Conservation (phyloP, 2,113 vertebrate species). For the Hoplias malabaricus region DNA sequence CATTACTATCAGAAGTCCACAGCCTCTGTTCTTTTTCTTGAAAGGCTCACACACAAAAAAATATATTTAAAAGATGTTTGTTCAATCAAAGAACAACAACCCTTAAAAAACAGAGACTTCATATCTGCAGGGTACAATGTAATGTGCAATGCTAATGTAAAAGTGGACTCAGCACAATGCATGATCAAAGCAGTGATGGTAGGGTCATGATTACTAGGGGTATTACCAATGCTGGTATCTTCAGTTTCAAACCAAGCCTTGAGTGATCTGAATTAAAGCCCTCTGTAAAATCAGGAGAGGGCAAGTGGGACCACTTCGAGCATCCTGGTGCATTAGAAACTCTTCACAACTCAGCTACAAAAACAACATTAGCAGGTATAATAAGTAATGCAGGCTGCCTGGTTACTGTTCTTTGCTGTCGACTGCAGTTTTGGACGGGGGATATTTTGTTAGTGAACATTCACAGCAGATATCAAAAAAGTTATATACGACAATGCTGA, state of each 20-base stretch:
- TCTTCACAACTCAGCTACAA: constrained; percentile 29
- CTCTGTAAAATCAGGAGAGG: background rate
- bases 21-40: no score
- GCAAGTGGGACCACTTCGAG: background rate
- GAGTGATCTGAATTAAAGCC: background rate
- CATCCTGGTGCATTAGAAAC: constrained; percentile 26
- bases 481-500: no score
- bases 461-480: no score
- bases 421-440: no score
- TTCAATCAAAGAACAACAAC: no score
- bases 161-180: background rate
- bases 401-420: background rate
- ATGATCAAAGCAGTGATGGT: constrained; percentile 39
- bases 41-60: no score
- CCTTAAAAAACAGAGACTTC: no score
- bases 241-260: background rate
- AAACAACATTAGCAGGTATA: background rate
- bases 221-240: background rate
- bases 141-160: constrained; percentile 3
- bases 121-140: background rate
- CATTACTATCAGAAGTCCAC: no score
- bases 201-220: constrained; percentile 25
- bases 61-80: no score
- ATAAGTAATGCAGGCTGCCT: background rate
- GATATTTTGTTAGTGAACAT: no score